A percentile compares a stretch with the other conserved stretches of the same genome.
These are phyloP conservation scores for Paedocypris micromegethes DNA, from an alignment of 2,797 vertebrate species.

Conservation along the genomic window DNA sequence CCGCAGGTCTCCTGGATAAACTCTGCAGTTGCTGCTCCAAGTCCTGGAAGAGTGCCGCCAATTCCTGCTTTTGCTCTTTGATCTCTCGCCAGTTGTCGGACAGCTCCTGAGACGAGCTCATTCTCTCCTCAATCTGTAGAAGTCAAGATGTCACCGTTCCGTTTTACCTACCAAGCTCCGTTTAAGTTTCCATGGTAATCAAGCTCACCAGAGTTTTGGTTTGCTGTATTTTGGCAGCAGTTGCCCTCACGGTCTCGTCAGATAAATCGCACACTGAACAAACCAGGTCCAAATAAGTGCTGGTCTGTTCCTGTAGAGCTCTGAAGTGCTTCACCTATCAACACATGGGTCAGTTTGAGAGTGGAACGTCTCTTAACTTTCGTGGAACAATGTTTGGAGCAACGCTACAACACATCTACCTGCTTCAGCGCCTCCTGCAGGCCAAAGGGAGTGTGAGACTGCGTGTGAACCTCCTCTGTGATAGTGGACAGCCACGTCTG, in stretches of 20 bases:
- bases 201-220: constrained; percentile 84
- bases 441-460: constrained; percentile 73
- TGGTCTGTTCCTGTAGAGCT: constrained; percentile 88
- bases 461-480: constrained; percentile 74
- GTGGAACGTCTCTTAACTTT: neutral
- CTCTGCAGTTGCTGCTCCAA: constrained; percentile 89
- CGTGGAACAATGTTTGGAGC: neutral
- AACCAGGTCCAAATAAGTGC: constrained; percentile 91
- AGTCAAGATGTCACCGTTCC: neutral
- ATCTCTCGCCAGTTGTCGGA: constrained; percentile 93
- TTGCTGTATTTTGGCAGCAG: constrained; percentile 83
- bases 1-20: constrained; percentile 82
- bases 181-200: neutral
- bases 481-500: constrained; percentile 83
- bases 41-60: constrained; percentile 85
- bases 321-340: constrained; percentile 86
- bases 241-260: constrained; percentile 76
- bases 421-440: constrained; percentile 75
- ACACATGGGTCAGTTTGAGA: too few relatives aligned
- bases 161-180: neutral
- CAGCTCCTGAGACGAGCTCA: constrained; percentile 80
- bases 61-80: constrained; percentile 87
- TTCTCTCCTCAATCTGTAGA: constrained; percentile 83
- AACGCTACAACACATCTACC: constrained; percentile 15
- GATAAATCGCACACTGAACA: constrained; percentile 90